A percentile compares a stretch with the other conserved stretches of the same genome.
These are phyloP conservation scores for Saturnia japonica DNA, from an alignment of 2,888 invertebrate species.

Conservation along the genomic window DNA sequence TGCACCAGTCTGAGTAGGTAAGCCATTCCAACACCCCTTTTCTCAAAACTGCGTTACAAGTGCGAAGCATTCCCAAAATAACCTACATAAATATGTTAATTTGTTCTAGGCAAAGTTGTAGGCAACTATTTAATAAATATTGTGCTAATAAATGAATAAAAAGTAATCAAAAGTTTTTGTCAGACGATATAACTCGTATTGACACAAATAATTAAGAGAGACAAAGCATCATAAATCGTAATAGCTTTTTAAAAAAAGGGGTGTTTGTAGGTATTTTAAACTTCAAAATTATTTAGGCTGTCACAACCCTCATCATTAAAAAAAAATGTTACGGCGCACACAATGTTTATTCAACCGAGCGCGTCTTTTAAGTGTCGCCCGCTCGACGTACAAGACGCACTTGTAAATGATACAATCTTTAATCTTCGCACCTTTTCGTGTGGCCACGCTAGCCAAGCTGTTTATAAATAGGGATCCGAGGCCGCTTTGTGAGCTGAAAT, in stretches of 20 bases:
- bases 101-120: no score
- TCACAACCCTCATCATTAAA: constrained; percentile 29
- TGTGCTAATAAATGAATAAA: background rate
- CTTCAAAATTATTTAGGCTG: background rate
- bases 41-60: no score
- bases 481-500: constrained; percentile 74
- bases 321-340: constrained; percentile 39
- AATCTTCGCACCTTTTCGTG: constrained; percentile 80
- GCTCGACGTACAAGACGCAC: constrained; percentile 70
- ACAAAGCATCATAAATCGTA: background rate
- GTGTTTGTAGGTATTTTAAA: background rate
- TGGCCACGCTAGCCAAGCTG: constrained; percentile 58
- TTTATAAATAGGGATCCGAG: constrained; percentile 71
- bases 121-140: no score
- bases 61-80: no score
- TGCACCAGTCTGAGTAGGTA: no score
- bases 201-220: background rate
- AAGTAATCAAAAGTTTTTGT: background rate
- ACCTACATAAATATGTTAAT: no score
- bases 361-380: constrained; percentile 54
- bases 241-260: background rate
- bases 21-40: no score
- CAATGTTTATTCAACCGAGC: constrained; percentile 47
- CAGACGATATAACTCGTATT: background rate
- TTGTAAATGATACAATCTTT: constrained; percentile 73